Percentiles rank a stretch among this genome's conserved stretches.
Evolutionary conservation across 2,888 invertebrate genomes (phyloP).

Genomic region (Drosophila mercatorum): DNA sequence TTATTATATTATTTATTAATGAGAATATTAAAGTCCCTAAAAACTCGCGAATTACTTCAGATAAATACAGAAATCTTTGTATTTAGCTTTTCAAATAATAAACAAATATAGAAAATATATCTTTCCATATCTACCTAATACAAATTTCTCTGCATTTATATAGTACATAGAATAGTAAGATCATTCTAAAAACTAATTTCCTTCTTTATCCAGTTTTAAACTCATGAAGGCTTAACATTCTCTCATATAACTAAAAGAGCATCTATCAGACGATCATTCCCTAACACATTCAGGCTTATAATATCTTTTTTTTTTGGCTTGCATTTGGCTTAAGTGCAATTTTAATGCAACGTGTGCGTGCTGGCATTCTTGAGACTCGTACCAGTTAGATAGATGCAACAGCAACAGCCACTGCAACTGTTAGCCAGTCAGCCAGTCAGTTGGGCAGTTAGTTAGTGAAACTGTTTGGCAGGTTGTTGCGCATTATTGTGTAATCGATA

Average conservation of each 20-base stretch:
- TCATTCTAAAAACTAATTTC: too few relatives aligned
- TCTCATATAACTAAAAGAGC: not conserved
- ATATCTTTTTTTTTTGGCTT: constrained; percentile 5
- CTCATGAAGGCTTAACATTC: not conserved
- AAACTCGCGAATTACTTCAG: not conserved
- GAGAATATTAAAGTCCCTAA: too few relatives aligned
- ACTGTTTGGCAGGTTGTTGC: constrained; percentile 62
- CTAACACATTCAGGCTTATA: not conserved
- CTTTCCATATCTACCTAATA: fast-evolving
- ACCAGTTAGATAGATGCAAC: constrained; percentile 54
- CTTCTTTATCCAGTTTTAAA: too few relatives aligned
- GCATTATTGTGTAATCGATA: constrained; percentile 59
- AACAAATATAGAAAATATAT: too few relatives aligned
- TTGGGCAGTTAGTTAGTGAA: constrained; percentile 34
- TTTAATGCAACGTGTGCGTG: constrained; percentile 55
- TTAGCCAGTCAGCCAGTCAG: constrained; percentile 22
- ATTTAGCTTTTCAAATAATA: too few relatives aligned
- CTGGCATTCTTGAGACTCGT: constrained; percentile 54
- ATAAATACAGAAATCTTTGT: not conserved
- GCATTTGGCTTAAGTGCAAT: constrained; percentile 52
- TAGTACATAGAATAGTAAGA: too few relatives aligned
- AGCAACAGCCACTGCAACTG: constrained; percentile 22
- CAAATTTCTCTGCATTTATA: not conserved
- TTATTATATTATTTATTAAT: too few relatives aligned
- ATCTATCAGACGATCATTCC: not conserved